Base-by-base conservation (phyloP, 2,888 invertebrate genomes). In the Ophion ventricosus region DNA sequence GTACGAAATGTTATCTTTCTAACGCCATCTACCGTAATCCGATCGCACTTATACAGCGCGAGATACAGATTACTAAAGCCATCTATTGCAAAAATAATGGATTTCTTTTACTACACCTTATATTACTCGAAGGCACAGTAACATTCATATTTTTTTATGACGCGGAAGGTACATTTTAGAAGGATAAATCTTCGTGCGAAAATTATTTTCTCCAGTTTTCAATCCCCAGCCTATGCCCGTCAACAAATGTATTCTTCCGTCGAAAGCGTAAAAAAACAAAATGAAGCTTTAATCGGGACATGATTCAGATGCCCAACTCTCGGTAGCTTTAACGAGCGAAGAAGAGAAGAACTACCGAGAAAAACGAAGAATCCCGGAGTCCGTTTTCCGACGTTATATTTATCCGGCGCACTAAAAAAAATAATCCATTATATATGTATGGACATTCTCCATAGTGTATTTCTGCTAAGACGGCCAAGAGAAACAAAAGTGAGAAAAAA, bases 321-420 rank as follows among this genome's bases (percentile, higher is more conserved):
- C 77, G 57, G 59, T 49, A 63, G 75, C 29, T 66, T 66, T 76
- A 80, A 76, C 76, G 83, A 73, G 73, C 76, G 76, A 80, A 76
- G 66, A 72, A 66, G 72, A 69, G 72, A 69, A 63, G 35, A 78
- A 78, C 74, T 67, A 64, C 61, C 20, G 56, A 40, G 73, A 82
- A 84, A 82, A 77, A 63, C 83, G 66, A 67, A 77, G 56, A 81
- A 81, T 73, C 77, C 43, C 57, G n/a, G 25, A 17, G 57, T 77
- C 43, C 61, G 63, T 64, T 79, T 79, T 75, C 8, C 20, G 17
- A 26, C 63, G 26, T 79, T 66, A 83, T 70, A 75, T 63, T 59
- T 54, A 75, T 40, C 29, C 26, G 63, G 11, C 23, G 63, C 40
- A 66, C 25, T 43, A 56, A 64, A 56, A 40, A 56, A 49, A 54